Conservation (phyloP, 2,797 vertebrate species). For the Myotis myotis region DNA sequence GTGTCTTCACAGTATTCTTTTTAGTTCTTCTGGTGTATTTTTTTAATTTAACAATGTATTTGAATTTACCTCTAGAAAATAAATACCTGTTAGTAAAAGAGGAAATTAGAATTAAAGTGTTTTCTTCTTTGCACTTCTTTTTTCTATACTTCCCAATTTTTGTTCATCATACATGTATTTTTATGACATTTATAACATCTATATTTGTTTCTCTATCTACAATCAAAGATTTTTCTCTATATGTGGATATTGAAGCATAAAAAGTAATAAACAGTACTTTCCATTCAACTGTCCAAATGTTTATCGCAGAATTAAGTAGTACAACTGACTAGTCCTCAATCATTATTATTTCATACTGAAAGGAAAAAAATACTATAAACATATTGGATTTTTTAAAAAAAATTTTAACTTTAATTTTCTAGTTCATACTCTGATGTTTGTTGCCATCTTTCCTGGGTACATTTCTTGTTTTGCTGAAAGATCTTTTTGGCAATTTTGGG, state of each 20-base stretch:
- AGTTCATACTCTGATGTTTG: background rate
- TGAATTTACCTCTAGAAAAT: background rate
- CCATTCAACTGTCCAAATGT: background rate
- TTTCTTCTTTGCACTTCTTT: background rate
- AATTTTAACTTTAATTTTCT: background rate
- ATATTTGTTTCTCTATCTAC: background rate
- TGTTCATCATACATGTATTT: background rate
- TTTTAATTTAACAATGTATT: background rate
- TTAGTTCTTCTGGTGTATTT: background rate
- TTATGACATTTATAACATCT: background rate
- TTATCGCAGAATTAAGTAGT: background rate
- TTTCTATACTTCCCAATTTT: background rate
- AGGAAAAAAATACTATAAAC: background rate
- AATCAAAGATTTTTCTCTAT: background rate
- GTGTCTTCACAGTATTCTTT: background rate
- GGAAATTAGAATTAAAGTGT: background rate
- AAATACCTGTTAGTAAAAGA: background rate
- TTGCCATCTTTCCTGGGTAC: background rate
- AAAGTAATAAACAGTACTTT: background rate
- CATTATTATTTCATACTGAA: background rate
- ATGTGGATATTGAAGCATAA: background rate
- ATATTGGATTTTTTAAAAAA: background rate
- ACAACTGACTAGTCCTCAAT: background rate
- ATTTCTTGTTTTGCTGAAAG: conserved; percentile 6
- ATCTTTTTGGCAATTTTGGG: background rate